Percentiles rank a stretch among this genome's conserved stretches.
Conservation (phyloP, 2,888 invertebrate genomes). For the Plagodis pulveraria region DNA sequence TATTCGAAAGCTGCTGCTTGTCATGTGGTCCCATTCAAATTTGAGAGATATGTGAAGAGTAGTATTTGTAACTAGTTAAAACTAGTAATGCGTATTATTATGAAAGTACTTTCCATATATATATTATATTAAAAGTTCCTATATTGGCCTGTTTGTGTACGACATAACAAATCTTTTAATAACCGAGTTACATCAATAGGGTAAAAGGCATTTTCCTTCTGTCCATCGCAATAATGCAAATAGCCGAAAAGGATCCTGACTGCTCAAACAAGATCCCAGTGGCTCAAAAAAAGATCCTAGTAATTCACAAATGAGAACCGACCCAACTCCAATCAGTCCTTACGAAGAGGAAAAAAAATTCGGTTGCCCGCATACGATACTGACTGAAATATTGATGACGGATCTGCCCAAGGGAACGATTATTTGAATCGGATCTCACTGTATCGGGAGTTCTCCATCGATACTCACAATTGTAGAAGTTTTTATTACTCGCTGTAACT, state of each 20-base stretch:
- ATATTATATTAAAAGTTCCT: too few relatives aligned
- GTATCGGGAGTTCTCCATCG: slow-evolving; percentile 55
- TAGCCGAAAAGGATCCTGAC: neutral
- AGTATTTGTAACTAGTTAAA: too few relatives aligned
- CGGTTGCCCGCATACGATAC: slow-evolving; percentile 56
- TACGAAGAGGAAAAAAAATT: slow-evolving; percentile 53
- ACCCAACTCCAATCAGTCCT: slow-evolving; percentile 57
- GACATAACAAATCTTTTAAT: too few relatives aligned
- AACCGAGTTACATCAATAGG: too few relatives aligned
- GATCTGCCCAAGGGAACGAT: slow-evolving; percentile 65
- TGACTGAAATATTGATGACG: slow-evolving; percentile 70
- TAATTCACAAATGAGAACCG: slow-evolving; percentile 51
- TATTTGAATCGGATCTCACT: slow-evolving; percentile 59
- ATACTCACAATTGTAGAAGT: slow-evolving; percentile 61
- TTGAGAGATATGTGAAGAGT: too few relatives aligned
- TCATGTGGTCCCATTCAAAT: too few relatives aligned
- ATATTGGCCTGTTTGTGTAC: too few relatives aligned
- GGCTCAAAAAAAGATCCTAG: slow-evolving; percentile 15
- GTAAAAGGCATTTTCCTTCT: too few relatives aligned
- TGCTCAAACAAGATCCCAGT: slow-evolving; percentile 25
- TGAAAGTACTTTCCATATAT: too few relatives aligned
- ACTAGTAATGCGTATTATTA: too few relatives aligned
- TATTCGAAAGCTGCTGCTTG: too few relatives aligned
- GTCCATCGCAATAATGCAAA: too few relatives aligned
- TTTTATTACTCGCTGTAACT: slow-evolving; percentile 52